Conservation (phyloP, 1,140 invertebrate species). For the Frieseomelitta varia region DNA sequence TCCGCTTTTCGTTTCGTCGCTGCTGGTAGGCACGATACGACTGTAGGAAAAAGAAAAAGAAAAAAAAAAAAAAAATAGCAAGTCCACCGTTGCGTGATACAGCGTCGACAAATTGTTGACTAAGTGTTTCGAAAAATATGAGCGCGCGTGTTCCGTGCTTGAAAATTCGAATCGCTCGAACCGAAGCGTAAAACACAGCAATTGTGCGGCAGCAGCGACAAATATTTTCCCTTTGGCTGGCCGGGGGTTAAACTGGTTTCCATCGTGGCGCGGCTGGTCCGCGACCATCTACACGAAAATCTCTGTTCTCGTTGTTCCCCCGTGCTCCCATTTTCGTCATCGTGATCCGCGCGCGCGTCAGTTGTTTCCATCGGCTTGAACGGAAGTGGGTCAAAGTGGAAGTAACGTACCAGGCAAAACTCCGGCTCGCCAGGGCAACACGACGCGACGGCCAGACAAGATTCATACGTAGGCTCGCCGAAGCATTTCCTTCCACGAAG, state of each 20-base stretch:
- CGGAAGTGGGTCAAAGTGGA: conserved; percentile 53
- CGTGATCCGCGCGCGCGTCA: conserved; percentile 10
- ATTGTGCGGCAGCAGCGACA: neutral
- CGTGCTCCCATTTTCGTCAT: conserved; percentile 26
- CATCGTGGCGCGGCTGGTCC: neutral
- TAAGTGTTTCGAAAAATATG: neutral
- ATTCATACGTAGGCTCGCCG: conserved; percentile 8
- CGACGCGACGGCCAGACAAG: neutral
- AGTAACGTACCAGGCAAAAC: conserved; percentile 32
- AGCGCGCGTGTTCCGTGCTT: neutral
- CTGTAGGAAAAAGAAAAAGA: too few species aligned
- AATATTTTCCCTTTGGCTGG: neutral
- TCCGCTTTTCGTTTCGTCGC: too few species aligned
- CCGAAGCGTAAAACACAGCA: neutral
- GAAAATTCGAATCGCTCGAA: neutral
- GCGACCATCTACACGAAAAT: conserved; percentile 14
- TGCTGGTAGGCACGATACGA: too few species aligned
- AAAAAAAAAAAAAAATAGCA: too few species aligned
- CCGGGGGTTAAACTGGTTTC: neutral
- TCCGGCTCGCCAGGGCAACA: conserved; percentile 1
- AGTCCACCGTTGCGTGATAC: neutral
- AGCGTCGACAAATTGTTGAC: neutral
- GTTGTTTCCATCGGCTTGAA: conserved; percentile 17
- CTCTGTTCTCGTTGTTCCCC: neutral
- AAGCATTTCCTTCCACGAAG: neutral